A percentile compares a stretch with the other conserved stretches of the same genome.
phyloP scores from a whole-genome alignment of 1,140 invertebrate species.

The Macrostomum lignano region DNA sequence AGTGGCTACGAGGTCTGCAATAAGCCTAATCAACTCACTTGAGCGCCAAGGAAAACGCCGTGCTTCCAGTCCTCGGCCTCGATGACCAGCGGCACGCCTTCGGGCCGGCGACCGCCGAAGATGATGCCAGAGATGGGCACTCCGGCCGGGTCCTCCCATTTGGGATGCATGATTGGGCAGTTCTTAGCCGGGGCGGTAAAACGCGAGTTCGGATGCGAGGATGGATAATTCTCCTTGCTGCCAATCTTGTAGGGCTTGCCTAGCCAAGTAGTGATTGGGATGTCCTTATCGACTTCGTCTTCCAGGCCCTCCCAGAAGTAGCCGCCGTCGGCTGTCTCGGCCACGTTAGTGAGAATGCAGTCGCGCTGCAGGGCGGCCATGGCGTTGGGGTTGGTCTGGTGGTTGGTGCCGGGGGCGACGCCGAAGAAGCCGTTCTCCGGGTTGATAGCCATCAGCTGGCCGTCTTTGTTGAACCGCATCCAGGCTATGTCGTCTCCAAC shows the following conservation, averaged over 20 bases:
- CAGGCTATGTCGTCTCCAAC: constrained; percentile 32
- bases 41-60: constrained; percentile 72
- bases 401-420: constrained; percentile 77
- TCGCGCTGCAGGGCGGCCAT: constrained; percentile 73
- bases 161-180: constrained; percentile 69
- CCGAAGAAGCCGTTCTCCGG: constrained; percentile 98
- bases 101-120: constrained; percentile 69
- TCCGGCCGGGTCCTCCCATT: constrained; percentile 38
- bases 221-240: constrained; percentile 6
- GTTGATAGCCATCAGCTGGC: constrained; percentile 65
- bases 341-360: constrained; percentile 92
- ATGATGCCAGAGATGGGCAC: constrained; percentile 83
- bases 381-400: constrained; percentile 72
- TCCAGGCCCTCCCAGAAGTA: constrained; percentile 78
- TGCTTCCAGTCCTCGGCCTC: constrained; percentile 73
- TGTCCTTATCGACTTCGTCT: constrained; percentile 34
- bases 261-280: constrained; percentile 17
- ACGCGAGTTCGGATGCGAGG: constrained; percentile 32
- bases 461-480: constrained; percentile 75
- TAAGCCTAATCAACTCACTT: constrained; percentile 20
- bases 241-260: constrained; percentile 10
- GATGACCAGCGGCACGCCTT: constrained; percentile 55
- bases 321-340: constrained; percentile 59
- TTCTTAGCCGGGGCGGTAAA: constrained; percentile 74
- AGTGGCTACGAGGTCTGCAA: too few relatives aligned